These are phyloP conservation scores for Valencia hispanica DNA, from an alignment of 2,797 vertebrate genomes.

Conservation along the genomic window DNA sequence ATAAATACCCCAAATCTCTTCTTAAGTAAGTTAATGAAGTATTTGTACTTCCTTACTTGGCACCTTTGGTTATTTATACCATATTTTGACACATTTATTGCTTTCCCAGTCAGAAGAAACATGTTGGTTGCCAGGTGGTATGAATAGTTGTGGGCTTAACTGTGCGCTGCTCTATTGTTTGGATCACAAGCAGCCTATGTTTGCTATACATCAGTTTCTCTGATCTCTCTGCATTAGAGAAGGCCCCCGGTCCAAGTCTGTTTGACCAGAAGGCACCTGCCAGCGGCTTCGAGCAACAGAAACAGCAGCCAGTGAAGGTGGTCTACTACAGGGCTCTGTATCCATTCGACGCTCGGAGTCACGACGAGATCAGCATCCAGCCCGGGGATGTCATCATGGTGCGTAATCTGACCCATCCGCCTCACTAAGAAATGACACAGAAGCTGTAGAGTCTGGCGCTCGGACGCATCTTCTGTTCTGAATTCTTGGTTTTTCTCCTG, in stretches of 20 bases:
- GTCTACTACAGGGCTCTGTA: slow-evolving; percentile 96
- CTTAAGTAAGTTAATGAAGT: too few relatives aligned
- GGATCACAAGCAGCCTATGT: background rate
- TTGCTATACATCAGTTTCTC: background rate
- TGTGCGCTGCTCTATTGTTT: too few relatives aligned
- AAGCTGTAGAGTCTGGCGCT: background rate
- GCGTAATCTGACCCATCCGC: slow-evolving; percentile 49
- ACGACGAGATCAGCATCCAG: slow-evolving; percentile 95
- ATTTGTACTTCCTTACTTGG: too few relatives aligned
- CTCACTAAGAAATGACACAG: background rate
- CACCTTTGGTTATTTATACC: too few relatives aligned
- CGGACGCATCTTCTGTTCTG: background rate
- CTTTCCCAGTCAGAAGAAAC: too few relatives aligned
- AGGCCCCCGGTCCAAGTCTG: slow-evolving; percentile 38
- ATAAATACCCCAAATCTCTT: too few relatives aligned
- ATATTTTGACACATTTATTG: too few relatives aligned
- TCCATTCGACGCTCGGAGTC: slow-evolving; percentile 96
- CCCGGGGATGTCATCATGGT: slow-evolving; percentile 98
- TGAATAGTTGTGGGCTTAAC: too few relatives aligned
- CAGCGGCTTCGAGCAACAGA: slow-evolving; percentile 85
- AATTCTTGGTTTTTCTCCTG: background rate
- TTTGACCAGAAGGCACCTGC: slow-evolving; percentile 80
- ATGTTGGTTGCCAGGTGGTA: too few relatives aligned
- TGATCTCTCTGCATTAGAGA: slow-evolving; percentile 41
- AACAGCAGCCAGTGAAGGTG: slow-evolving; percentile 87